These are phyloP conservation scores for Ectropis grisescens DNA, from an alignment of 1,140 invertebrate genomes.

Conservation along the genomic window DNA sequence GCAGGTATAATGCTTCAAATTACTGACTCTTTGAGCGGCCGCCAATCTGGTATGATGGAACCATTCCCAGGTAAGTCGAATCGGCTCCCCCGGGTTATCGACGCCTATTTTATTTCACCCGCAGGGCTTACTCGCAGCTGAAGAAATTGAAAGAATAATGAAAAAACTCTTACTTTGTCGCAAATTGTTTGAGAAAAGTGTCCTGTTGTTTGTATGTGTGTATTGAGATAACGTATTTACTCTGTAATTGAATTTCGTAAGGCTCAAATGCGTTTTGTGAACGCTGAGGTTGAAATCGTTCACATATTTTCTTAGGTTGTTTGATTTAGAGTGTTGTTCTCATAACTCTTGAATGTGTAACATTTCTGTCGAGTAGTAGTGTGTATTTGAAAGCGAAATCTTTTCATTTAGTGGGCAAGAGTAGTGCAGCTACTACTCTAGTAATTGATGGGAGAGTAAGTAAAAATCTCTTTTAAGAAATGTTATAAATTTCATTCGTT, in stretches of 20 bases:
- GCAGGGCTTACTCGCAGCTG: slow-evolving; percentile 17
- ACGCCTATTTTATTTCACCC: slow-evolving; percentile 19
- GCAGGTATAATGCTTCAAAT: slow-evolving; percentile 24
- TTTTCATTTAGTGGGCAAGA: too few relatives aligned
- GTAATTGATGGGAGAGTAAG: slow-evolving; percentile 14
- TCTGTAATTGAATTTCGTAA: too few relatives aligned
- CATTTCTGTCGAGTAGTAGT: too few relatives aligned
- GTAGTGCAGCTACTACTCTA: too few relatives aligned
- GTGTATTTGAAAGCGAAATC: too few relatives aligned
- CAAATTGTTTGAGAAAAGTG: slow-evolving; percentile 36
- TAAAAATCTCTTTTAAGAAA: slow-evolving; percentile 3
- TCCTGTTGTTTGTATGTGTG: slow-evolving; percentile 32
- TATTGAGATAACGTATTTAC: too few relatives aligned
- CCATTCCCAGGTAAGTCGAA: slow-evolving; percentile 8
- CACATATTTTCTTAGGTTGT: too few relatives aligned
- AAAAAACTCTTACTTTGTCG: slow-evolving; percentile 35
- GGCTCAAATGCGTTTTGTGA: too few relatives aligned
- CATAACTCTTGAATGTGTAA: too few relatives aligned
- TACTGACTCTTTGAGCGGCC: slow-evolving; percentile 9
- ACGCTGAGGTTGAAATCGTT: too few relatives aligned
- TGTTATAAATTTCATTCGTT: slow-evolving; percentile 20
- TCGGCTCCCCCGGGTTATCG: slow-evolving; percentile 1
- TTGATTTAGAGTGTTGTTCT: too few relatives aligned
- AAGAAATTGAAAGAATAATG: slow-evolving; percentile 42
- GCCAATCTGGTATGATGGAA: slow-evolving; percentile 19